phyloP scores from a whole-genome alignment of 53 echinoderm and acorn worm species.

The Paracentrotus lividus region DNA sequence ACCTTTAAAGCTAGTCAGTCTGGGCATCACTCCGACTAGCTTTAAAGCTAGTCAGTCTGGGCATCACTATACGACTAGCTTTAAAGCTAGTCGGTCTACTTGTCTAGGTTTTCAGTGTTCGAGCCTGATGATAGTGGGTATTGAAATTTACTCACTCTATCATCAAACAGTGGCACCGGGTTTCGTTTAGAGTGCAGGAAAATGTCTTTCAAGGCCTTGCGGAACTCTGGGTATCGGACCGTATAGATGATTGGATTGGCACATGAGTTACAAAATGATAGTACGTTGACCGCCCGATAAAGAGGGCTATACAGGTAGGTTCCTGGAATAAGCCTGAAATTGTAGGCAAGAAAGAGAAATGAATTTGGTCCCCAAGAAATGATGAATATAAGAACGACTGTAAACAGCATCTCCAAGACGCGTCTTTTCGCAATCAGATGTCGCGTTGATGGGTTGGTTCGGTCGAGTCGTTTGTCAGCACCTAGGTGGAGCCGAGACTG shows the following conservation, averaged over 20 bases:
- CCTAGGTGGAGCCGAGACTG: slow-evolving; percentile 60
- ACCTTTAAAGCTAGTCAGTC: too few relatives aligned
- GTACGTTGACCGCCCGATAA: not conserved
- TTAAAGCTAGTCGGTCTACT: too few relatives aligned
- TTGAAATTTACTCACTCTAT: not conserved
- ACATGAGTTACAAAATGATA: not conserved
- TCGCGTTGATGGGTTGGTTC: not conserved
- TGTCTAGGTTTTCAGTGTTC: too few relatives aligned
- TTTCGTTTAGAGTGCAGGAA: not conserved
- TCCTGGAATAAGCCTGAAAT: not conserved
- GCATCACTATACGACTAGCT: too few relatives aligned
- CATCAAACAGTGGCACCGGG: not conserved
- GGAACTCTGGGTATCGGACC: not conserved
- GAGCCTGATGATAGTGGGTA: too few relatives aligned
- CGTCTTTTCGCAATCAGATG: not conserved
- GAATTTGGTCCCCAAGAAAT: not conserved
- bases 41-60: too few relatives aligned
- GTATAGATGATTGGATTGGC: not conserved
- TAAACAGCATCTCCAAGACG: not conserved
- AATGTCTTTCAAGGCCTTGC: not conserved
- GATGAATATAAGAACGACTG: not conserved
- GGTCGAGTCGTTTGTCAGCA: slow-evolving; percentile 61
- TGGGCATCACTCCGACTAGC: too few relatives aligned
- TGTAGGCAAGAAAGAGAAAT: not conserved
- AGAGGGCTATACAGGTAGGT: not conserved